Evolutionary conservation across 2,797 vertebrate species (phyloP).

Genomic region (Parauchenoglanis ngamensis): DNA sequence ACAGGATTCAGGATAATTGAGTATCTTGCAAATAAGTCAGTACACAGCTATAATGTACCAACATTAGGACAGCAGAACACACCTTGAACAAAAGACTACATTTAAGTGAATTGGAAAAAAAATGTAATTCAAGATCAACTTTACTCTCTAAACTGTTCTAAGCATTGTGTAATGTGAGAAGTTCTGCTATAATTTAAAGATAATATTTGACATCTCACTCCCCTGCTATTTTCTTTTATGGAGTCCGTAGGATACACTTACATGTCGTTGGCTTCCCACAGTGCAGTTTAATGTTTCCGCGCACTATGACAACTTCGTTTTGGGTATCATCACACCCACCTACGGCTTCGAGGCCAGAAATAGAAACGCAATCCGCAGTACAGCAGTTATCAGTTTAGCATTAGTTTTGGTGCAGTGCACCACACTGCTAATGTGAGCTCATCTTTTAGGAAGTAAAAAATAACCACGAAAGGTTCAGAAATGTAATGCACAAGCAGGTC

Average conservation of each 20-base stretch:
- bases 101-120: background rate
- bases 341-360: conserved; percentile 16
- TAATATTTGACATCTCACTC: conserved; percentile 22
- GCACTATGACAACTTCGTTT: conserved; percentile 23
- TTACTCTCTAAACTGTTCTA: background rate
- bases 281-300: conserved; percentile 30
- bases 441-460: conserved; percentile 10
- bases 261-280: conserved; percentile 18
- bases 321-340: conserved; percentile 31
- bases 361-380: conserved; percentile 12
- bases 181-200: background rate
- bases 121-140: background rate
- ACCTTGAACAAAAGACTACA: background rate
- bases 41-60: background rate
- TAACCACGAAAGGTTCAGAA: background rate
- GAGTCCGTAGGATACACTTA: conserved; percentile 23
- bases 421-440: background rate
- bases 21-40: background rate
- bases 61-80: background rate
- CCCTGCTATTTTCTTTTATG: conserved; percentile 18
- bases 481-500: background rate
- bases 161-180: background rate
- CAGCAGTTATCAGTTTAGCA: conserved; percentile 10
- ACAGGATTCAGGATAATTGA: background rate
- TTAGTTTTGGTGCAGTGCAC: conserved; percentile 24